These are phyloP conservation scores for Nysson spinosus DNA, from an alignment of 2,888 invertebrate genomes.

Conservation along the genomic window DNA sequence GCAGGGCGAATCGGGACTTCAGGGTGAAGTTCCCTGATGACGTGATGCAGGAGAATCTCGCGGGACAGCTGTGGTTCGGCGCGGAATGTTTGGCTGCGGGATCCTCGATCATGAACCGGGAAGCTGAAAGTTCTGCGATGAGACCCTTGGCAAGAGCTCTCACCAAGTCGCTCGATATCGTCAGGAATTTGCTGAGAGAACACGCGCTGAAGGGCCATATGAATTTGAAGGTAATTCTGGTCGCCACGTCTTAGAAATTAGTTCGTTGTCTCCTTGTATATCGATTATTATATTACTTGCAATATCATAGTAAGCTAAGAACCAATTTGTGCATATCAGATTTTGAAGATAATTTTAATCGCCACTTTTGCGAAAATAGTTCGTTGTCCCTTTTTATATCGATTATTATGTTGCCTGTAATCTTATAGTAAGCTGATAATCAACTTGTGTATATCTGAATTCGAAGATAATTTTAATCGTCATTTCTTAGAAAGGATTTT, in stretches of 20 bases:
- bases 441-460: too few relatives aligned
- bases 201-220: conserved; percentile 79
- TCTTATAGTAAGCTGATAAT: too few relatives aligned
- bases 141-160: conserved; percentile 97
- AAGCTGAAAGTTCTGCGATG: conserved; percentile 96
- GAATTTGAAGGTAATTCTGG: conserved; percentile 76
- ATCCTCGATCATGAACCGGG: conserved; percentile 98
- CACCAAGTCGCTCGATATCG: conserved; percentile 96
- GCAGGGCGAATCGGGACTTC: conserved; percentile 95
- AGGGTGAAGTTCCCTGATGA: conserved; percentile 99
- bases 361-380: too few relatives aligned
- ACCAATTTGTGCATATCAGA: too few relatives aligned
- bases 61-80: conserved; percentile 99
- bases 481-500: too few relatives aligned
- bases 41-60: conserved; percentile 97
- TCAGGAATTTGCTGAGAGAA: conserved; percentile 92
- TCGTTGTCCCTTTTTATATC: conserved; percentile 4
- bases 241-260: too few relatives aligned
- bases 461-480: too few relatives aligned
- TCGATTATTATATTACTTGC: not conserved
- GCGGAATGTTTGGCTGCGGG: conserved; percentile 99
- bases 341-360: conserved; percentile 75
- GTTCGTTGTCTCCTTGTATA: conserved; percentile 6
- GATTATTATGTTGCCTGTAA: too few relatives aligned
- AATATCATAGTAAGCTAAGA: too few relatives aligned